A percentile compares a stretch with the other conserved stretches of the same genome.
Conservation (phyloP, 2,113 vertebrate genomes). For the Suncus etruscus region DNA sequence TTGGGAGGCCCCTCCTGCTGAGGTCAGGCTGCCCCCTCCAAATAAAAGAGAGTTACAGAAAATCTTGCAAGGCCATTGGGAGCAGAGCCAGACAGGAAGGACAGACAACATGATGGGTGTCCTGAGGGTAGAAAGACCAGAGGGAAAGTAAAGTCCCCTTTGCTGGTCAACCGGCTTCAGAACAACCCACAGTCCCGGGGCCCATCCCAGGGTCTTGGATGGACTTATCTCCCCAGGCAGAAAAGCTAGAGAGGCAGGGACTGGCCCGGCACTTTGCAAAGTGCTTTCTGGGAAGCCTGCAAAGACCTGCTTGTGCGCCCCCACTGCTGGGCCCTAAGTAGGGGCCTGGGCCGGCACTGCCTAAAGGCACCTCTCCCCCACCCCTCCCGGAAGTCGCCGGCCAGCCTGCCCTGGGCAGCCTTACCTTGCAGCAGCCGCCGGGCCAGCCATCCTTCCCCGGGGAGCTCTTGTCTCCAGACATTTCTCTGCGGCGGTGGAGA, state of each 20-base stretch:
- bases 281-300: neutral
- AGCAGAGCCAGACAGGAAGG: neutral
- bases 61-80: neutral
- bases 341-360: neutral
- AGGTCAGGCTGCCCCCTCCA: neutral
- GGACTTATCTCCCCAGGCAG: neutral
- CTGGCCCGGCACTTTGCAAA: too few species aligned
- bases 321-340: neutral
- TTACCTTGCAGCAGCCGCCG: constrained; percentile 71
- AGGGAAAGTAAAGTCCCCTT: constrained; percentile 40
- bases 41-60: constrained; percentile 33
- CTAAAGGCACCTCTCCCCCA: constrained; percentile 33
- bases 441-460: constrained; percentile 32
- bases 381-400: constrained; percentile 52
- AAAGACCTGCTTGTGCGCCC: neutral
- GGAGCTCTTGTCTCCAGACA: constrained; percentile 64
- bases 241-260: neutral
- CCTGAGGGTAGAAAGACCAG: constrained; percentile 27
- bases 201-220: neutral
- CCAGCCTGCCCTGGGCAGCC: neutral
- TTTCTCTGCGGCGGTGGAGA: constrained; percentile 64
- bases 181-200: neutral
- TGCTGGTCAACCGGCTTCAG: constrained; percentile 48
- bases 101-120: neutral
- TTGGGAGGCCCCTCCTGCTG: neutral